phyloP scores from a whole-genome alignment of 2,888 invertebrate species.

The Balanococcus diminutus region DNA sequence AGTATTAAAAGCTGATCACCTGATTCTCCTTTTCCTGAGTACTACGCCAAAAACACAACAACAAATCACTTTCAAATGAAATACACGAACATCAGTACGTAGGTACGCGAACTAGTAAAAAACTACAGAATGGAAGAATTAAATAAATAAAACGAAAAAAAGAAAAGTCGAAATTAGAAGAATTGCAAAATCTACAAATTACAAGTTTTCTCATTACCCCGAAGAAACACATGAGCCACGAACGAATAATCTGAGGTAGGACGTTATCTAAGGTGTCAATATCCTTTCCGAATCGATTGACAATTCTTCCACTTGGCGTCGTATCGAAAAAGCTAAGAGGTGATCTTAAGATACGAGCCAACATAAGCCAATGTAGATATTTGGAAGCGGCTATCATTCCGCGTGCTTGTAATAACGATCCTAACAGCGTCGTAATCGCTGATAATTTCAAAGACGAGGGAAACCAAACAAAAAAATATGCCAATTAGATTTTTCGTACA shows the following conservation, averaged over 20 bases:
- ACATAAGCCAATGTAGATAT: constrained; percentile 56
- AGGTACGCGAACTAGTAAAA: background rate
- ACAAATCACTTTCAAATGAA: background rate
- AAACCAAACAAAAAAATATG: background rate
- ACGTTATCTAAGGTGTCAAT: constrained; percentile 72
- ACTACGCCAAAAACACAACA: background rate
- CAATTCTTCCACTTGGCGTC: constrained; percentile 65
- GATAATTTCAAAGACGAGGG: constrained; percentile 41
- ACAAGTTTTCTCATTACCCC: constrained; percentile 57
- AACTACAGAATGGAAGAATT: background rate
- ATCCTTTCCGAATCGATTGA: constrained; percentile 65
- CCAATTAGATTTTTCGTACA: background rate
- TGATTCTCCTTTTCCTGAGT: background rate
- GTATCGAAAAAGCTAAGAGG: constrained; percentile 66
- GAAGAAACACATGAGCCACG: constrained; percentile 65
- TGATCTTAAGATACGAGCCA: constrained; percentile 64
- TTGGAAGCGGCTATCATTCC: constrained; percentile 56
- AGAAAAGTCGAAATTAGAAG: constrained; percentile 53
- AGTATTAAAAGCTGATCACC: background rate
- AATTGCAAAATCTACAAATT: constrained; percentile 54
- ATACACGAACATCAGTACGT: background rate
- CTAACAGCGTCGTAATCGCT: constrained; percentile 56
- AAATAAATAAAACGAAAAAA: background rate
- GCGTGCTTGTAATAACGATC: constrained; percentile 50
- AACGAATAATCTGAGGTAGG: constrained; percentile 68